Conservation (phyloP, 23 tunicate species). For the Aplidium turbinatum region DNA sequence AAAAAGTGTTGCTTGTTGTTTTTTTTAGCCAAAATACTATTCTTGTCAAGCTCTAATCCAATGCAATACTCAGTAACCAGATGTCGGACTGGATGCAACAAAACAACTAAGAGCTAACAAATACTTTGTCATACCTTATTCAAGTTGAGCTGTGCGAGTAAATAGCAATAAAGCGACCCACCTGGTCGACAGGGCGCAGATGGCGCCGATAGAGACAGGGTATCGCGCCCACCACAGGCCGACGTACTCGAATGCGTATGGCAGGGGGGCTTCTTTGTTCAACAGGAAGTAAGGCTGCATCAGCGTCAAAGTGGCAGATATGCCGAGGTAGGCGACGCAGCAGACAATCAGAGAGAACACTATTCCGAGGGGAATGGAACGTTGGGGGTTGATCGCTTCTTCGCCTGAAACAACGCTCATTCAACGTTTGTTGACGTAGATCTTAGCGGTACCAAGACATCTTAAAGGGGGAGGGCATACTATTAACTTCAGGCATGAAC, state of each 20-base stretch:
- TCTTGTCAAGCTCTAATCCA: no score
- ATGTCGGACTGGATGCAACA: no score
- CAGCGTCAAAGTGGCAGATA: conserved; percentile 79
- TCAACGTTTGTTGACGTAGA: no score
- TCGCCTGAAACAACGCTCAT: no score
- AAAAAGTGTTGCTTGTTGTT: no score
- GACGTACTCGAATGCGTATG: conserved; percentile 77
- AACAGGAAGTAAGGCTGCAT: conserved; percentile 95
- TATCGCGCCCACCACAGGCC: conserved; percentile 85
- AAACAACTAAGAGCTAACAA: not conserved
- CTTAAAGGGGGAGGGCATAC: no score
- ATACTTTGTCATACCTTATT: conserved; percentile 1
- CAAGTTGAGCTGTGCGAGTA: not conserved
- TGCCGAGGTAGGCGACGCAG: conserved; percentile 83
- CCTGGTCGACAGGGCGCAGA: conserved; percentile 95
- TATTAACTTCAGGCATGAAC: no score
- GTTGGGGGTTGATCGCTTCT: conserved; percentile 97
- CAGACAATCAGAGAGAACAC: conserved; percentile 85
- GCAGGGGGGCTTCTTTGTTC: conserved; percentile 80
- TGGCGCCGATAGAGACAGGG: conserved; percentile 90
- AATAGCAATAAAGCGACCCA: conserved; percentile 14
- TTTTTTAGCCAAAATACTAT: no score
- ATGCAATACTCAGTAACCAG: not conserved
- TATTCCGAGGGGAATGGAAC: conserved; percentile 83
- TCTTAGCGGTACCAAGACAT: no score